Evolutionary conservation across 2,888 invertebrate genomes (phyloP).

Genomic region (Teleogryllus oceanicus): DNA sequence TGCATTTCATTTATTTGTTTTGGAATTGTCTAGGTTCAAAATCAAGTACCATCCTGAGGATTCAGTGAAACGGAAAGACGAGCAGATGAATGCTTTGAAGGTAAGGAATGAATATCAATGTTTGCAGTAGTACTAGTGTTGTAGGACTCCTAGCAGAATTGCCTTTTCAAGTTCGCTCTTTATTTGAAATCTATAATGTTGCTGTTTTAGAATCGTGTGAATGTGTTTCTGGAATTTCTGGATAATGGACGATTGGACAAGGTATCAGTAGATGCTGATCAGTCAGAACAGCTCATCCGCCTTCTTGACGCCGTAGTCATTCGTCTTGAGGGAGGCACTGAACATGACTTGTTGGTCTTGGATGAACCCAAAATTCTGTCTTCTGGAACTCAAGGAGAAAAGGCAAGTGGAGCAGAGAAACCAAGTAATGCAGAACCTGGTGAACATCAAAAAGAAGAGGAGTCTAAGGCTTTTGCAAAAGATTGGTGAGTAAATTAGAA

Average conservation of each 20-base stretch:
- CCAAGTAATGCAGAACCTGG: background rate
- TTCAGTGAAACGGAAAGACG: conserved; percentile 82
- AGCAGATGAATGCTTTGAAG: conserved; percentile 75
- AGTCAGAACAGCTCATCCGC: conserved; percentile 69
- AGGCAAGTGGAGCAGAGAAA: background rate
- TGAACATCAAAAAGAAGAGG: background rate
- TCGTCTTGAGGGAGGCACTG: conserved; percentile 88
- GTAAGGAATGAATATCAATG: conserved; percentile 50
- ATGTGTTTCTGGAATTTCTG: conserved; percentile 83
- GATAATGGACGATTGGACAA: conserved; percentile 68
- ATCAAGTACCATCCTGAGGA: conserved; percentile 98
- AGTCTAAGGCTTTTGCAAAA: background rate
- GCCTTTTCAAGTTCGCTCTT: too few species aligned
- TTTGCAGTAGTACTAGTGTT: background rate
- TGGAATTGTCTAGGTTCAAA: conserved; percentile 77
- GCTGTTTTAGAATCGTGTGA: conserved; percentile 69
- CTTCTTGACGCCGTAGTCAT: conserved; percentile 95
- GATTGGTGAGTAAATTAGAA: too few species aligned
- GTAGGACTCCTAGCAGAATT: background rate
- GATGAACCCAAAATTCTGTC: conserved; percentile 49
- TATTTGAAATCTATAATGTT: conserved; percentile 19
- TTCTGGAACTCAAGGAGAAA: background rate
- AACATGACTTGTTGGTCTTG: conserved; percentile 82
- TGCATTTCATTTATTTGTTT: background rate
- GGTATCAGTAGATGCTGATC: conserved; percentile 80